These are phyloP conservation scores for Leguminivora glycinivorella DNA, from an alignment of 1,140 invertebrate genomes.

Conservation along the genomic window DNA sequence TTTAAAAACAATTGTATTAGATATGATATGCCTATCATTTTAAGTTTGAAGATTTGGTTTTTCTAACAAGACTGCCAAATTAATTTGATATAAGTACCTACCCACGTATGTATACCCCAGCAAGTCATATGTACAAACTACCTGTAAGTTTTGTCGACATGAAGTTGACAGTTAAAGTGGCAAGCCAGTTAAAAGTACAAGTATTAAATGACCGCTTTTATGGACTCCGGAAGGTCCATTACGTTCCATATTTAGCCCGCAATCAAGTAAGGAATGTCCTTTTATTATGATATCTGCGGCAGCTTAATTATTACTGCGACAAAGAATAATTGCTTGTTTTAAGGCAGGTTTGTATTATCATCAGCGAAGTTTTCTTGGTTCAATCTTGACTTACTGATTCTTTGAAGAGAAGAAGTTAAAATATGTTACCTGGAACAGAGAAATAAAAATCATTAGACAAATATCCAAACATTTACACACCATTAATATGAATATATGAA, in stretches of 20 bases:
- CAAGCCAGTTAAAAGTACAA: not conserved
- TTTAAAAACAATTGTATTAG: too few species aligned
- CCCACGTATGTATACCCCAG: not conserved
- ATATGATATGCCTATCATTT: too few species aligned
- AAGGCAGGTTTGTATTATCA: not conserved
- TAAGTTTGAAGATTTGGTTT: too few species aligned
- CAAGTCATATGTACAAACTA: too few species aligned
- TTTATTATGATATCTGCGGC: slow-evolving; percentile 20
- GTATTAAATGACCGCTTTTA: not conserved
- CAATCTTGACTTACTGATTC: not conserved
- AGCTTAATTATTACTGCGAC: slow-evolving; percentile 6
- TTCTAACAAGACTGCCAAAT: not conserved
- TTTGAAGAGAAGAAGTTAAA: not conserved
- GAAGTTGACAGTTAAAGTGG: not conserved
- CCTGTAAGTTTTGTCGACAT: not conserved
- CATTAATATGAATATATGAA: too few species aligned
- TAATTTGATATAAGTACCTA: not conserved
- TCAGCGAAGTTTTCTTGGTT: not conserved
- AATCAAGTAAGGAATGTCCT: slow-evolving; percentile 8
- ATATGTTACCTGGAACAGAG: not conserved
- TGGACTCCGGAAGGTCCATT: slow-evolving; percentile 5
- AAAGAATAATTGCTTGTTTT: not conserved
- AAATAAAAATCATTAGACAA: not conserved
- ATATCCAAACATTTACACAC: not conserved
- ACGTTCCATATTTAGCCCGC: not conserved